These are phyloP conservation scores for Leuciscus idus DNA, from an alignment of 2,113 vertebrate species.

Conservation along the genomic window DNA sequence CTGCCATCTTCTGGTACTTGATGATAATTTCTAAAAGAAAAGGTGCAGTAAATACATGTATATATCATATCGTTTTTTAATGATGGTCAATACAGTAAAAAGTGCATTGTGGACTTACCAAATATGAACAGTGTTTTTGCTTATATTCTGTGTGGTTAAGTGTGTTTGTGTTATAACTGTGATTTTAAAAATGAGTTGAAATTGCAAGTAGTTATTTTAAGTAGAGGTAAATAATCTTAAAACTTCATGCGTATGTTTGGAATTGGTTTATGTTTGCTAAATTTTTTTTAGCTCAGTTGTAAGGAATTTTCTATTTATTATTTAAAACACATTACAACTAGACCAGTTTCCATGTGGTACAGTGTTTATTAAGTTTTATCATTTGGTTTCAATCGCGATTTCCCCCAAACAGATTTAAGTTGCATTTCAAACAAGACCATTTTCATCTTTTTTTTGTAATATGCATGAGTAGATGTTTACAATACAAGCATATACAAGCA, in stretches of 20 bases:
- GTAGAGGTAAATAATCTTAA: not conserved
- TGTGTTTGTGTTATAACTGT: not conserved
- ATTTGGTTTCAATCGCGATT: not conserved
- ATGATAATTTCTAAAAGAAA: not conserved
- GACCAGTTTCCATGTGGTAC: not conserved
- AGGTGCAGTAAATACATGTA: not conserved
- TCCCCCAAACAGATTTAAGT: not conserved
- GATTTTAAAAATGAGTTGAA: not conserved
- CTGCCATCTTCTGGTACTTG: slow-evolving; percentile 51
- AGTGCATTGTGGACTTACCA: not conserved
- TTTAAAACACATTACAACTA: not conserved
- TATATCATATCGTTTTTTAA: not conserved
- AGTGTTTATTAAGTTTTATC: not conserved
- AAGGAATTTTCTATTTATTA: not conserved
- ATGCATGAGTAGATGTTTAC: not conserved
- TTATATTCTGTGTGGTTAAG: not conserved
- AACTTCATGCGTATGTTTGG: not conserved
- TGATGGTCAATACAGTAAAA: not conserved
- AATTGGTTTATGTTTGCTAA: slow-evolving; percentile 10
- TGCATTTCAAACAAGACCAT: not conserved
- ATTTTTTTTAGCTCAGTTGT: not conserved
- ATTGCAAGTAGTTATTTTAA: not conserved
- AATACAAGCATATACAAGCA: not conserved
- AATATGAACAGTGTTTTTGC: not conserved
- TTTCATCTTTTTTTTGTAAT: not conserved